phyloP scores from a whole-genome alignment of 2,888 invertebrate species.

The Malthinus flaveolus region DNA sequence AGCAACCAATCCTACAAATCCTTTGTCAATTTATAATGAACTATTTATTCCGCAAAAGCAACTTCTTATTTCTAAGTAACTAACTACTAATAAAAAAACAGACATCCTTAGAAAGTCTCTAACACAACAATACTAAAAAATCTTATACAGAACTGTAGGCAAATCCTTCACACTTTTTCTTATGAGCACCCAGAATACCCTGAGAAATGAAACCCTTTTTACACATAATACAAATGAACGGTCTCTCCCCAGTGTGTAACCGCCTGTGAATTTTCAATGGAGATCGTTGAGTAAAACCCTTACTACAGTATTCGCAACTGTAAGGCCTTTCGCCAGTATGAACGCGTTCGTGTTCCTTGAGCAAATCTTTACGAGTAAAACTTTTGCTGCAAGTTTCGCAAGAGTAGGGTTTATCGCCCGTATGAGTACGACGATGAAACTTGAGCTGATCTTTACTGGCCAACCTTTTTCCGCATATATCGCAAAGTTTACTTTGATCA shows the following conservation, averaged over 20 bases:
- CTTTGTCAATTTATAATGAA: no score
- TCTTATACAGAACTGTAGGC: no score
- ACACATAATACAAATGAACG: constrained; percentile 62
- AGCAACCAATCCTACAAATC: no score
- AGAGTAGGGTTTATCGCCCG: constrained; percentile 53
- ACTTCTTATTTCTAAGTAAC: no score
- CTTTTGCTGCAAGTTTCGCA: constrained; percentile 61
- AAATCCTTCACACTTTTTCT: constrained; percentile 34
- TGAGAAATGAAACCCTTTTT: constrained; percentile 61
- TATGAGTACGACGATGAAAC: constrained; percentile 53
- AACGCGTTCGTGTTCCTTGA: constrained; percentile 57
- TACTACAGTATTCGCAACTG: constrained; percentile 46
- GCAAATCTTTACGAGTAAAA: constrained; percentile 54
- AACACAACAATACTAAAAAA: no score
- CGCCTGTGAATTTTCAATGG: constrained; percentile 62
- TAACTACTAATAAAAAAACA: no score
- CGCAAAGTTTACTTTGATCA: constrained; percentile 57
- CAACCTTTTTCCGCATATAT: constrained; percentile 61
- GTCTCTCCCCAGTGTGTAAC: constrained; percentile 63
- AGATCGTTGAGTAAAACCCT: constrained; percentile 62
- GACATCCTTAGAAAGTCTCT: no score
- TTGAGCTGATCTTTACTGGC: constrained; percentile 58
- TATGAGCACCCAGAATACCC: constrained; percentile 46
- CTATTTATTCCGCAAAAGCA: no score
- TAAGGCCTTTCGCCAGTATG: constrained; percentile 59